Percentiles rank a stretch among this genome's conserved stretches.
phyloP scores from a whole-genome alignment of 2,888 invertebrate genomes.

The Plebejus melissa region DNA sequence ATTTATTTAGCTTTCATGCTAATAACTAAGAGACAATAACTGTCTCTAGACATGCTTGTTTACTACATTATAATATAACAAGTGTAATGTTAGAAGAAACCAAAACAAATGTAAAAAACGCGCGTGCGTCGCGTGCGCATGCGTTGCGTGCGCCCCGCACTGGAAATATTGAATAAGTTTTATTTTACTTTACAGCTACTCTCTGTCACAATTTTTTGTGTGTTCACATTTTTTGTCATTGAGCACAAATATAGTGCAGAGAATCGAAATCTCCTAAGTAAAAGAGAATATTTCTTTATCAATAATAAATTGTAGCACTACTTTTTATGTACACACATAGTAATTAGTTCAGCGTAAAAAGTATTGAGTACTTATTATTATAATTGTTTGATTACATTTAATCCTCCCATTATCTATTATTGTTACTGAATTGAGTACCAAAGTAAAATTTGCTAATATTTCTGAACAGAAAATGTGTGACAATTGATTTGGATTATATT shows the following conservation, averaged over 20 bases:
- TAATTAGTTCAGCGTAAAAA: no score
- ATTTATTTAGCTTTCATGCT: background rate
- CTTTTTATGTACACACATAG: no score
- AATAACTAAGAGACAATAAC: background rate
- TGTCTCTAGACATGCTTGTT: background rate
- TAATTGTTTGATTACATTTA: no score
- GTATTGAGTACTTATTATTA: no score
- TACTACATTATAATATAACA: background rate
- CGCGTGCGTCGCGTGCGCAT: background rate
- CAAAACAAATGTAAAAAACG: background rate
- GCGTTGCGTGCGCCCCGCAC: background rate
- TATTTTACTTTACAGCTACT: background rate
- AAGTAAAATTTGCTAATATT: no score
- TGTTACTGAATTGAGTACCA: no score
- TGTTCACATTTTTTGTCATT: background rate
- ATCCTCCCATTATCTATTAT: no score
- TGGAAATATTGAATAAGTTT: conserved; percentile 6
- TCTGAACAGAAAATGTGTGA: no score
- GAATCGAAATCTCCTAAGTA: background rate
- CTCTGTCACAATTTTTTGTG: background rate
- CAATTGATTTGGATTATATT: no score
- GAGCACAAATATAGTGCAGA: background rate
- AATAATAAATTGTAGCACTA: no score
- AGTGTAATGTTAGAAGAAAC: background rate
- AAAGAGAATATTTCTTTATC: no score